Evolutionary conservation across 2,797 vertebrate genomes (phyloP).

Genomic region (Mareca strepera): DNA sequence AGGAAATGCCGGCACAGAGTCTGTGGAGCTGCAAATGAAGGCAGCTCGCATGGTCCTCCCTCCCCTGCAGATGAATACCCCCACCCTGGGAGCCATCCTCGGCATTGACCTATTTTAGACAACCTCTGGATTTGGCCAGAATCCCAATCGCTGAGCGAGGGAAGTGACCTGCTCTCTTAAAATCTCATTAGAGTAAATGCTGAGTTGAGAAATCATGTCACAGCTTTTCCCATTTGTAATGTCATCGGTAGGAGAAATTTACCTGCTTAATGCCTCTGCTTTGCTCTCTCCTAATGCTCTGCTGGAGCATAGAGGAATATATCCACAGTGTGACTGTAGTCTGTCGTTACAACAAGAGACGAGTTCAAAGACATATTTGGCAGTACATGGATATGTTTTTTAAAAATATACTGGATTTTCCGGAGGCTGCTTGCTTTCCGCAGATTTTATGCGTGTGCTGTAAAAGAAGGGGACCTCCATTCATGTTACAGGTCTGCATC

Average conservation of each 20-base stretch:
- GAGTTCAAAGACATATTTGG: background rate
- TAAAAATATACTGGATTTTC: background rate
- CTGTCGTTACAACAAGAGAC: fast-evolving
- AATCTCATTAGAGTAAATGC: background rate
- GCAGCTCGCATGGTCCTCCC: background rate
- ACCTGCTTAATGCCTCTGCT: background rate
- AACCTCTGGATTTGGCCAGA: background rate
- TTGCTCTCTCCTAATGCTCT: background rate
- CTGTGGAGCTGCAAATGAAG: background rate
- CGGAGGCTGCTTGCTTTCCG: background rate
- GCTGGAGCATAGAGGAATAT: background rate
- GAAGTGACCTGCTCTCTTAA: background rate
- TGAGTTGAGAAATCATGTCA: background rate
- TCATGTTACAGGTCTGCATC: background rate
- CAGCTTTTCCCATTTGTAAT: slow-evolving; percentile 1
- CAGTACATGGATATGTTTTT: background rate
- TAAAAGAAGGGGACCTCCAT: background rate
- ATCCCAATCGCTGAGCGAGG: fast-evolving
- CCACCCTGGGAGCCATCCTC: fast-evolving
- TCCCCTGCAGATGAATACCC: background rate
- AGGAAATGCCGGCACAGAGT: background rate
- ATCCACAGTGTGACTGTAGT: background rate
- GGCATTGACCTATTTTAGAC: background rate
- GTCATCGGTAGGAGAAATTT: background rate
- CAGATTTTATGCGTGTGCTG: background rate